phyloP scores from a whole-genome alignment of 2,888 invertebrate genomes.

The Willowsia nigromaculata region DNA sequence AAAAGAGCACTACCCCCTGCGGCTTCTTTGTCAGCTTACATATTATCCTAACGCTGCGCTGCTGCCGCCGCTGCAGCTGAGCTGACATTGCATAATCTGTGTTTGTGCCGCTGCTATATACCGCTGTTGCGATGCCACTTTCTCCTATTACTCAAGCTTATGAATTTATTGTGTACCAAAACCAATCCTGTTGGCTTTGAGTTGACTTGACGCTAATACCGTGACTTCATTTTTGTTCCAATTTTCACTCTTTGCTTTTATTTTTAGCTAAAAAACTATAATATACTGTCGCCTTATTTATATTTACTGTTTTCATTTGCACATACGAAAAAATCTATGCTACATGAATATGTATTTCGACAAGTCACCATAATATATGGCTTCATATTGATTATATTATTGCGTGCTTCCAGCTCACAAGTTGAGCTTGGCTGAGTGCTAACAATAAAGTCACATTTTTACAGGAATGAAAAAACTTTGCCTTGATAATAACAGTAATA shows the following conservation, averaged over 20 bases:
- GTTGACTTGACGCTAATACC: slow-evolving; percentile 23
- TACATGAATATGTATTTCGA: not conserved
- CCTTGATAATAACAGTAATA: slow-evolving; percentile 22
- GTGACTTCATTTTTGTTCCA: not conserved
- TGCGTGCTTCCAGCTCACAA: slow-evolving; percentile 61
- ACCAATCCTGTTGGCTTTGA: slow-evolving; percentile 23
- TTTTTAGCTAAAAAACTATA: not conserved
- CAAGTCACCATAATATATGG: slow-evolving; percentile 22
- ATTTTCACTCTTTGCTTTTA: slow-evolving; percentile 15
- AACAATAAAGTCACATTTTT: slow-evolving; percentile 40
- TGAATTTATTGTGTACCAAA: not conserved
- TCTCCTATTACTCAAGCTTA: not conserved
- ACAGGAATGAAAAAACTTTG: slow-evolving; percentile 15
- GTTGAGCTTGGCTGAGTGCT: slow-evolving; percentile 28
- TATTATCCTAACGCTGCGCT: slow-evolving; percentile 29
- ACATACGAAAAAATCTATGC: not conserved
- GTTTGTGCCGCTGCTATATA: slow-evolving; percentile 6
- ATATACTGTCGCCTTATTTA: not conserved
- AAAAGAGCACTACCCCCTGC: slow-evolving; percentile 47
- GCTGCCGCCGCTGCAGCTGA: slow-evolving; percentile 31
- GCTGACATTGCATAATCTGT: slow-evolving; percentile 54
- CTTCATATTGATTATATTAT: slow-evolving; percentile 62
- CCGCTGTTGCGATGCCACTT: slow-evolving; percentile 7
- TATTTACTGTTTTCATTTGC: slow-evolving; percentile 9
- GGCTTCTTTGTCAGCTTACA: slow-evolving; percentile 54